Percentiles rank a stretch among this genome's conserved stretches.
These are phyloP conservation scores for Paedocypris sp. DNA, from an alignment of 2,113 vertebrate species.

Conservation along the genomic window DNA sequence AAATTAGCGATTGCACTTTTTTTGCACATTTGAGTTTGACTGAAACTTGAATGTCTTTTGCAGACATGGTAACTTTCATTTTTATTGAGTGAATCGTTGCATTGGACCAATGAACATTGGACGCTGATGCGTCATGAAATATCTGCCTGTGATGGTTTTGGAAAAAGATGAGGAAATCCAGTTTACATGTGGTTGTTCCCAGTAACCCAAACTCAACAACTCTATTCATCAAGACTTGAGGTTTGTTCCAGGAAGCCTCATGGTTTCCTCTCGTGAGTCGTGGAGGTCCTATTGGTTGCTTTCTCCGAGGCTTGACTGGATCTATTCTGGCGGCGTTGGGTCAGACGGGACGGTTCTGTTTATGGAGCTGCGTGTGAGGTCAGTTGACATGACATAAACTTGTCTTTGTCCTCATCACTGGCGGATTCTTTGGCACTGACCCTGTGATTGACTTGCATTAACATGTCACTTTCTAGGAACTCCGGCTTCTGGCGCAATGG, in stretches of 20 bases:
- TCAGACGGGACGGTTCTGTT: not conserved
- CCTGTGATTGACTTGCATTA: not conserved
- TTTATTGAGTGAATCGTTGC: conserved; percentile 59
- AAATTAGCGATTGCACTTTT: too few species aligned
- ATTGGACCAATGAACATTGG: conserved; percentile 63
- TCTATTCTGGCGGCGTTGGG: conserved; percentile 9
- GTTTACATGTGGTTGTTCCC: conserved; percentile 52
- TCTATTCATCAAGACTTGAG: conserved; percentile 37
- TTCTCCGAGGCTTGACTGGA: not conserved
- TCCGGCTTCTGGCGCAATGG: not conserved
- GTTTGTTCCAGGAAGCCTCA: conserved; percentile 41
- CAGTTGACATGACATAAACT: conserved; percentile 13
- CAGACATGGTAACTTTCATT: conserved; percentile 52
- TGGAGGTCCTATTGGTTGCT: conserved; percentile 31
- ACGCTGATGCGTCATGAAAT: conserved; percentile 55
- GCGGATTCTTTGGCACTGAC: not conserved
- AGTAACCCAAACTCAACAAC: conserved; percentile 49
- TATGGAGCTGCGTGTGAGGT: not conserved
- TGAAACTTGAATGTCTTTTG: too few species aligned
- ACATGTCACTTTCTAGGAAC: conserved; percentile 2
- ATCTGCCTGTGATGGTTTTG: conserved; percentile 47
- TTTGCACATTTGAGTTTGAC: too few species aligned
- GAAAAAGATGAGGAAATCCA: conserved; percentile 39
- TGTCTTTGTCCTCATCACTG: conserved; percentile 7
- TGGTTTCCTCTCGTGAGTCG: conserved; percentile 43